phyloP scores from a whole-genome alignment of 2,888 invertebrate genomes.

The Hypolimnas misippus region DNA sequence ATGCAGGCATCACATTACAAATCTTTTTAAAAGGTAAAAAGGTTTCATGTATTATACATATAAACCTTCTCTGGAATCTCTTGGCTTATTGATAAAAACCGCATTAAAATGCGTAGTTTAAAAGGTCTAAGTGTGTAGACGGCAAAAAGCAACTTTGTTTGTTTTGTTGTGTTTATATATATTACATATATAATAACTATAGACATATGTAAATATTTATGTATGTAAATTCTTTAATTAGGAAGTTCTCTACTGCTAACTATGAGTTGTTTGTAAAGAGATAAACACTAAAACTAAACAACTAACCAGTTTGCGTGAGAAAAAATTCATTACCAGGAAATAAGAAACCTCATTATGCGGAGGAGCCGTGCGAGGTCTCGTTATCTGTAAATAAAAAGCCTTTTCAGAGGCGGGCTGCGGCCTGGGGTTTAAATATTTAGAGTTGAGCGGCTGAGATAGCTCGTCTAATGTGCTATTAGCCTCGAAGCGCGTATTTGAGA shows the following conservation, averaged over 20 bases:
- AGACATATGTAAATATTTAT: no score
- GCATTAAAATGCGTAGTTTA: no score
- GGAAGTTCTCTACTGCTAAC: background rate
- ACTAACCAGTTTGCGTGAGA: conserved; percentile 44
- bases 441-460: conserved; percentile 63
- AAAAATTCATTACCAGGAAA: conserved; percentile 65
- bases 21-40: no score
- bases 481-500: conserved; percentile 34
- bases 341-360: conserved; percentile 70
- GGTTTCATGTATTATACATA: no score
- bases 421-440: conserved; percentile 72
- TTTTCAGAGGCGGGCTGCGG: conserved; percentile 56
- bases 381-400: conserved; percentile 73
- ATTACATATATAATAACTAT: no score
- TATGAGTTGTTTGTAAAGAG: background rate
- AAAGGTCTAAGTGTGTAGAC: no score
- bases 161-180: no score
- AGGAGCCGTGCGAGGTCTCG: conserved; percentile 62
- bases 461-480: conserved; percentile 72
- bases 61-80: no score
- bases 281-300: conserved; percentile 4
- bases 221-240: no score
- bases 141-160: no score
- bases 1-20: no score
- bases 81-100: no score